These are phyloP conservation scores for Bilobella aurantiaca DNA, from an alignment of 1,140 invertebrate genomes.

Conservation along the genomic window DNA sequence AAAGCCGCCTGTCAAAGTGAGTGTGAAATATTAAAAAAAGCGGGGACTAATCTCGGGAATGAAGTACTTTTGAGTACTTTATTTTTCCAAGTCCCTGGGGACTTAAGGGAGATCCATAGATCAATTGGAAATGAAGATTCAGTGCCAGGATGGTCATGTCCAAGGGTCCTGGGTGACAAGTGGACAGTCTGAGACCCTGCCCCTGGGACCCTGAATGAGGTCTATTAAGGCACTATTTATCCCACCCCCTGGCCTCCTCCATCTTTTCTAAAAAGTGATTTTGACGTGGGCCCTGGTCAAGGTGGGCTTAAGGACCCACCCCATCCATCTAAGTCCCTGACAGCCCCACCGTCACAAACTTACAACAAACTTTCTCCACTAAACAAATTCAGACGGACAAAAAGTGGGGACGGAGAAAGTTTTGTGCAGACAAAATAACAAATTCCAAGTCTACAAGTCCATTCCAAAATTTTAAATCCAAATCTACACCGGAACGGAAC, in stretches of 20 bases:
- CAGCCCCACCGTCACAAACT: not conserved
- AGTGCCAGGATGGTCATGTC: not conserved
- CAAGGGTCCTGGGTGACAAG: not conserved
- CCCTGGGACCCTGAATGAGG: constrained; percentile 1
- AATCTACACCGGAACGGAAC: too few relatives aligned
- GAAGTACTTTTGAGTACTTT: too few relatives aligned
- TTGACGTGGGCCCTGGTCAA: not conserved
- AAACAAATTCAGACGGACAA: too few relatives aligned
- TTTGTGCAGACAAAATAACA: too few relatives aligned
- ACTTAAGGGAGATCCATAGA: constrained; percentile 12
- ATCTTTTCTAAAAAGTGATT: not conserved
- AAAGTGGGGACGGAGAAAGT: too few relatives aligned
- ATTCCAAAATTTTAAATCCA: too few relatives aligned
- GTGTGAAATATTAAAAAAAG: constrained; percentile 10
- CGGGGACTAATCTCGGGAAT: too few relatives aligned
- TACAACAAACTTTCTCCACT: not conserved
- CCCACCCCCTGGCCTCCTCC: constrained; percentile 1
- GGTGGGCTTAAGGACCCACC: not conserved
- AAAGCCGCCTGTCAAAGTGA: not conserved
- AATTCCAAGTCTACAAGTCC: too few relatives aligned
- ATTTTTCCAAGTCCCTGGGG: not conserved
- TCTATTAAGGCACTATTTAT: constrained; percentile 14
- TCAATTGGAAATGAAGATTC: constrained; percentile 13
- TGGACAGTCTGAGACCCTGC: not conserved
- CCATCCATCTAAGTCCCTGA: not conserved